Conservation (phyloP, 2,797 vertebrate species). For the Gymnodraco acuticeps region DNA sequence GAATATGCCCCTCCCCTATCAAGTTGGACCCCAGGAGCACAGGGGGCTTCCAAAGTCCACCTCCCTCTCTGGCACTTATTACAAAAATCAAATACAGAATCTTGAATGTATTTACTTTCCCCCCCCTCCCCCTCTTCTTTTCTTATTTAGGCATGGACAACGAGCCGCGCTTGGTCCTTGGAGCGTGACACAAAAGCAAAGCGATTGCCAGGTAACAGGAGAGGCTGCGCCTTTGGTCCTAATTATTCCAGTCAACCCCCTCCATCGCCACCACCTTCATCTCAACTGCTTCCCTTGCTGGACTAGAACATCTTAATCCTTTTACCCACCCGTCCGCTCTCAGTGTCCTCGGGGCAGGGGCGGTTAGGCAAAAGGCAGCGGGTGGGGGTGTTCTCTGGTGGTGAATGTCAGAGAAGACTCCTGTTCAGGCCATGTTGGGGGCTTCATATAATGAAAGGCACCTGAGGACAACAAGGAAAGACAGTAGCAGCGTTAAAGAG, state of each 20-base stretch:
- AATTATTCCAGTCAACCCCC: slow-evolving; percentile 69
- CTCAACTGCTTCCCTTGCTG: slow-evolving; percentile 35
- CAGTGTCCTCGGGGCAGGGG: slow-evolving; percentile 42
- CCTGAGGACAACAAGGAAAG: slow-evolving; percentile 88
- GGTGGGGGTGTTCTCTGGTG: slow-evolving; percentile 55
- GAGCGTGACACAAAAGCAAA: slow-evolving; percentile 63
- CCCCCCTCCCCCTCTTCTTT: slow-evolving; percentile 23
- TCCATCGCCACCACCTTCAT: slow-evolving; percentile 48
- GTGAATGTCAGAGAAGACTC: slow-evolving; percentile 82
- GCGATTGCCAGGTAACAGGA: slow-evolving; percentile 75
- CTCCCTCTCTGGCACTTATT: slow-evolving; percentile 70
- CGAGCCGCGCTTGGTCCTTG: slow-evolving; percentile 53
- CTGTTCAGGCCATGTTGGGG: slow-evolving; percentile 86
- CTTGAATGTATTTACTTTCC: slow-evolving; percentile 64
- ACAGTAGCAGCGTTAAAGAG: slow-evolving; percentile 70
- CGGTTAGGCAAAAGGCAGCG: slow-evolving; percentile 47
- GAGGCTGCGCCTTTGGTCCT: slow-evolving; percentile 78
- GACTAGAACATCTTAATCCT: slow-evolving; percentile 41
- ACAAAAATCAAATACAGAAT: slow-evolving; percentile 70
- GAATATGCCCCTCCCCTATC: slow-evolving; percentile 19
- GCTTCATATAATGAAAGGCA: slow-evolving; percentile 99
- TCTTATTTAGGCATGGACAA: slow-evolving; percentile 55
- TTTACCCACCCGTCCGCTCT: slow-evolving; percentile 21
- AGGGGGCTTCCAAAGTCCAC: slow-evolving; percentile 51
- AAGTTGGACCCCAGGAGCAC: slow-evolving; percentile 35